Conservation (phyloP, 92 coral and sea anemone species). For the Epizoanthus rinbou region DNA sequence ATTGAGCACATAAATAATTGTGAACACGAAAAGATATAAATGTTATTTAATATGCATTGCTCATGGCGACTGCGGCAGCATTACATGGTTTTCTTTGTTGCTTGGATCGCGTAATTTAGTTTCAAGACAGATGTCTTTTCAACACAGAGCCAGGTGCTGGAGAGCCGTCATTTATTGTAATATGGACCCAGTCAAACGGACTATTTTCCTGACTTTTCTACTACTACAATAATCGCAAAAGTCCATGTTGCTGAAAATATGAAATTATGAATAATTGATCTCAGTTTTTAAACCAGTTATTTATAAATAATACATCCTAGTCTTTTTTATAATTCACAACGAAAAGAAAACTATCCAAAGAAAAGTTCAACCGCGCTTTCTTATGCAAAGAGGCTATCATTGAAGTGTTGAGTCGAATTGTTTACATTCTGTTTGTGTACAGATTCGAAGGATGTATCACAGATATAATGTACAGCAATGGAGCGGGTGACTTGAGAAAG, state of each 20-base stretch:
- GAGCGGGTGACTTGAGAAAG: constrained; percentile 14
- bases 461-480: constrained; percentile 45
- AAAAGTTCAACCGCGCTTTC: neutral
- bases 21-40: constrained; percentile 12
- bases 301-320: constrained; percentile 40
- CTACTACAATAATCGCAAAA: neutral
- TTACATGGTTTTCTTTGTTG: constrained; percentile 4
- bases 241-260: constrained; percentile 27
- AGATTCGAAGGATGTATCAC: constrained; percentile 82
- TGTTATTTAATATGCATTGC: constrained; percentile 36
- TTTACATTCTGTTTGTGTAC: neutral
- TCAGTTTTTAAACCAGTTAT: constrained; percentile 39
- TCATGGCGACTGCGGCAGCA: constrained; percentile 32
- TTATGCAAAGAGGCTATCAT: neutral
- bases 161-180: neutral
- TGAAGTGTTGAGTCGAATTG: neutral
- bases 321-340: constrained; percentile 32
- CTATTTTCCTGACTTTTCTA: neutral
- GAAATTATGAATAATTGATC: constrained; percentile 36
- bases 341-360: constrained; percentile 17
- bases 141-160: neutral
- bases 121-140: neutral
- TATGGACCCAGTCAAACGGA: neutral
- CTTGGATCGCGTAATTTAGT: neutral
- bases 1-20: constrained; percentile 26